Evolutionary conservation across 2,888 invertebrate genomes (phyloP), one percentile per base, ranked within the genome.

Genomic region (Blera fallax): DNA sequence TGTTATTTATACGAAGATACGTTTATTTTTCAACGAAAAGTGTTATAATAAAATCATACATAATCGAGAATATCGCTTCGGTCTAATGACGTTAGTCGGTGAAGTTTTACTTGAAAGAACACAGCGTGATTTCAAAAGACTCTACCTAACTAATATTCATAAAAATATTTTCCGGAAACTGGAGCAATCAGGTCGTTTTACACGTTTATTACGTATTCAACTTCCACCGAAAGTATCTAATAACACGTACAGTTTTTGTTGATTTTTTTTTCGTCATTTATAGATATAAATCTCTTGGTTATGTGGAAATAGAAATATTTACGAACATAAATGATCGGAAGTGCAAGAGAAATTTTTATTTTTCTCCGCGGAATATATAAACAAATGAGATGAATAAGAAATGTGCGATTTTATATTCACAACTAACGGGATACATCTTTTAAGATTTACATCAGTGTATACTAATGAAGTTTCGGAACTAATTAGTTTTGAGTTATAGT

Each of bases 41-140:
- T 14, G 21, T 3, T 52, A 52, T 14, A 21, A 0, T 18, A 2
- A 32, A 16, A 32, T 11, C 32, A 40, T 34, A 16, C 34, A 78
- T 69, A 73, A 73, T 62, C 27, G 29, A 73, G 65, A 83, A 78
- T 77, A 73, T 60, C 69, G 65, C 40, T 43, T 73, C 56, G 74
- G 74, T 74, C 69, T 56, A 43, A 43, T 70, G 78, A 52, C 3
- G 8, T 24, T 43, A 52, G 32, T 82, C 32, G 32, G n/a, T 60
- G 21, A 18, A 52, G 37, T 76, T 73, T 48, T 50, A 45, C 50
- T 52, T 64, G 18, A 72, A 65, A 45, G 43, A 70, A 62, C 76
- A 69, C 10, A 37, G 34, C 14, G 58, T 60, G 77, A 29, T 58
- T 77, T 32, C 56, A 37, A 60, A 52, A 67, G 1, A 45, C 24